Evolutionary conservation across 2,797 vertebrate genomes (phyloP).

Genomic region (Enteromius radiatus): DNA sequence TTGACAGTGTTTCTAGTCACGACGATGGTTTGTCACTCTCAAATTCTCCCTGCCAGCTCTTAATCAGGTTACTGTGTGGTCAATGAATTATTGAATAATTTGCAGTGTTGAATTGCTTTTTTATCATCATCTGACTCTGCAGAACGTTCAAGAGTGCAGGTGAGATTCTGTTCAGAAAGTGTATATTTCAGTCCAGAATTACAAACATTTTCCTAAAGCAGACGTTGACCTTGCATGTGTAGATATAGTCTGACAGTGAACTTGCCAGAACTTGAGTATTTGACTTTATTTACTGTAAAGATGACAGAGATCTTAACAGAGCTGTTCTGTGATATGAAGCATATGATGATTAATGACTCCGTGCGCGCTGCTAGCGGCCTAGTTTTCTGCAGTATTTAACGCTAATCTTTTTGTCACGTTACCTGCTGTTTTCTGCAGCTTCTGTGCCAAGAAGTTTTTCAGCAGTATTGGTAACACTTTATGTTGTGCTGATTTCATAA

Average conservation of each 20-base stretch:
- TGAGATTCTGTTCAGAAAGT: slow-evolving; percentile 14
- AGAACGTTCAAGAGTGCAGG: background rate
- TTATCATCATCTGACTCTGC: slow-evolving; percentile 23
- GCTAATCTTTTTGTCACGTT: background rate
- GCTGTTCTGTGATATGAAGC: background rate
- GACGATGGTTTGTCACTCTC: slow-evolving; percentile 7
- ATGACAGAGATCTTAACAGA: background rate
- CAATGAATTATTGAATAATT: slow-evolving; percentile 33
- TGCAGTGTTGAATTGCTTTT: slow-evolving; percentile 29
- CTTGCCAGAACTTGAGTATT: background rate
- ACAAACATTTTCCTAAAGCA: background rate
- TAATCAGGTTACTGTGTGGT: slow-evolving; percentile 31
- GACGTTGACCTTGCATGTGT: background rate
- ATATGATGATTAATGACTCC: slow-evolving; percentile 8
- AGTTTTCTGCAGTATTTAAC: slow-evolving; percentile 10
- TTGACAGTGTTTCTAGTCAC: background rate
- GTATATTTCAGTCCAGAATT: background rate
- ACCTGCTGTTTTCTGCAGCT: slow-evolving; percentile 5
- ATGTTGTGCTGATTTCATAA: background rate
- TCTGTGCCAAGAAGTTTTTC: background rate
- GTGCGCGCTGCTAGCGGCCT: background rate
- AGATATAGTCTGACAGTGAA: background rate
- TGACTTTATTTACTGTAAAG: background rate
- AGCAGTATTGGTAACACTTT: background rate
- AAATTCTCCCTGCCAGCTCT: slow-evolving; percentile 5